Evolutionary conservation across 2,888 invertebrate genomes (phyloP).

Genomic region (Phoenoteleia sp.): DNA sequence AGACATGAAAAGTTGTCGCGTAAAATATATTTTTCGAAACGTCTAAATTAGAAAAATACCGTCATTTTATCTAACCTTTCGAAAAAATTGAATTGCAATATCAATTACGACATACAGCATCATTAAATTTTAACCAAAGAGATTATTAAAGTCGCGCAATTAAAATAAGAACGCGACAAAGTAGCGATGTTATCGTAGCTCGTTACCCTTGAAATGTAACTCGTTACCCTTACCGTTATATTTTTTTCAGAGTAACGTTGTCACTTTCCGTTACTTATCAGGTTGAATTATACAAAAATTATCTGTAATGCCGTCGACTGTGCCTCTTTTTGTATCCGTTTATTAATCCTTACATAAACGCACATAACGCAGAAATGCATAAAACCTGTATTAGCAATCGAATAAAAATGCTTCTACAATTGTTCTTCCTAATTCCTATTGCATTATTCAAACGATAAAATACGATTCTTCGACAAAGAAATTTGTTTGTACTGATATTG

Average conservation of each 20-base stretch:
- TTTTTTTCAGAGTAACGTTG: constrained; percentile 46
- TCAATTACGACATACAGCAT: constrained; percentile 45
- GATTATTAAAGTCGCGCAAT: constrained; percentile 33
- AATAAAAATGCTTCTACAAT: background rate
- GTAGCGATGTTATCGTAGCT: constrained; percentile 43
- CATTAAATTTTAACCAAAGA: constrained; percentile 25
- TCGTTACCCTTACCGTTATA: constrained; percentile 65
- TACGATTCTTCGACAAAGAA: background rate
- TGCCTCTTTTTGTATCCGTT: constrained; percentile 26
- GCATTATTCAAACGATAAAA: background rate
- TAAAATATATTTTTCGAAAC: no score
- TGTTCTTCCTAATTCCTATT: background rate
- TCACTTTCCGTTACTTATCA: constrained; percentile 61
- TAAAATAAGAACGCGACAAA: constrained; percentile 31
- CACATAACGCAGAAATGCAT: background rate
- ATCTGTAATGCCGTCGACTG: constrained; percentile 29
- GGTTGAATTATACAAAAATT: constrained; percentile 49
- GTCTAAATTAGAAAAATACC: background rate
- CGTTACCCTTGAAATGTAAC: constrained; percentile 63
- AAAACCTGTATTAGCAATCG: background rate
- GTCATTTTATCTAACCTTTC: background rate
- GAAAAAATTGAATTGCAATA: no score
- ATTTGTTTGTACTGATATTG: no score
- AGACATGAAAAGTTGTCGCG: no score
- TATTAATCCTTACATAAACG: constrained; percentile 38